These are phyloP conservation scores for Mormoops blainvillei DNA, from an alignment of 2,113 vertebrate genomes.

Conservation along the genomic window DNA sequence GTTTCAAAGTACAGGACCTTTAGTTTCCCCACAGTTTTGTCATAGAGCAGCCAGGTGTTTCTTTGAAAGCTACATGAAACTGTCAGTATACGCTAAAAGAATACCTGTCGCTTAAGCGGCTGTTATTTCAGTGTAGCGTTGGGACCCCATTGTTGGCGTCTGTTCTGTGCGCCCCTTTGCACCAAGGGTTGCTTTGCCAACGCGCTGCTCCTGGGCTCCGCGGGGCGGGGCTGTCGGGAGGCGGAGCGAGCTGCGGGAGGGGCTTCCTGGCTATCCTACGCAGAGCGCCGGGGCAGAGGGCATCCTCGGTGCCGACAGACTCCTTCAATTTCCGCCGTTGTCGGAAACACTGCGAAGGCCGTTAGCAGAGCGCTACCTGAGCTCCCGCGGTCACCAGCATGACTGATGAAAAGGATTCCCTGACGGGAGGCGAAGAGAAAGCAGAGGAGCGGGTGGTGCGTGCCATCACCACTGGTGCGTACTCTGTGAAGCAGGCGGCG, in stretches of 20 bases:
- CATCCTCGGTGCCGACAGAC: accelerated
- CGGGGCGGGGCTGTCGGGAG: neutral
- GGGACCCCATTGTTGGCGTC: neutral
- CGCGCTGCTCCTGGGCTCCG: accelerated
- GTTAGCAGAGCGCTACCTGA: neutral
- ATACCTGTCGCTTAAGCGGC: accelerated
- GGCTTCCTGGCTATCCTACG: neutral
- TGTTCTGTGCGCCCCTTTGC: accelerated
- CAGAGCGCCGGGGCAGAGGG: neutral
- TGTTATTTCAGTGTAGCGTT: accelerated
- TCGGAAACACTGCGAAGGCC: accelerated
- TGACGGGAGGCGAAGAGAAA: neutral
- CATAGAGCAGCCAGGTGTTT: neutral
- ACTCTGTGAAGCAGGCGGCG: neutral
- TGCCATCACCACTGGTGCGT: accelerated
- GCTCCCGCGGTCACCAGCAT: neutral
- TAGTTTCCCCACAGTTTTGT: neutral
- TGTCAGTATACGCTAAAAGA: neutral
- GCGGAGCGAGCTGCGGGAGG: neutral
- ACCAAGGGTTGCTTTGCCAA: too few species aligned
- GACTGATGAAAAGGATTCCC: neutral
- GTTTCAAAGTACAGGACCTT: neutral
- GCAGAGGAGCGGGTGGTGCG: neutral
- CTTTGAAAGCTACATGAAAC: neutral
- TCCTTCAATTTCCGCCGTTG: neutral